These are phyloP conservation scores for Harmothoe impar DNA, from an alignment of 2,888 invertebrate genomes.

Conservation along the genomic window DNA sequence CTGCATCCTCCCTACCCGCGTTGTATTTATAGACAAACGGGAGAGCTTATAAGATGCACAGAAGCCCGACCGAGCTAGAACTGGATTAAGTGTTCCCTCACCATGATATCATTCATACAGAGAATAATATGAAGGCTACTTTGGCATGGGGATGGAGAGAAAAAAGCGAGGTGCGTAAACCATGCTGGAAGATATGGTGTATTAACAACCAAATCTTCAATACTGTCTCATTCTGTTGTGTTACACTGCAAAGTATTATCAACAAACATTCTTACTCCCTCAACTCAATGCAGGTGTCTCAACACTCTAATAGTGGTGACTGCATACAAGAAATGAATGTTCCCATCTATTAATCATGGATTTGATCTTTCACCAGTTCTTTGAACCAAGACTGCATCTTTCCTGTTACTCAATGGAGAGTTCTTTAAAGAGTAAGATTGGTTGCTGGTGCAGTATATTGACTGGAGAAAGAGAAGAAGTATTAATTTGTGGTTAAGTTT, in stretches of 20 bases:
- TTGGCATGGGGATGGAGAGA: not conserved
- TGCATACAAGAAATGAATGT: slow-evolving; percentile 4
- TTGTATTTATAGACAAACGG: not conserved
- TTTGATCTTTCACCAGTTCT: too few species aligned
- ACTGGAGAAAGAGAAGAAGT: too few species aligned
- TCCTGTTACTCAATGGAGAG: too few species aligned
- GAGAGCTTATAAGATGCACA: not conserved
- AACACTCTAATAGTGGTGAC: not conserved
- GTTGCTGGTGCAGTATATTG: too few species aligned
- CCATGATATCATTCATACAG: too few species aligned
- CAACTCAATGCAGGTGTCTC: not conserved
- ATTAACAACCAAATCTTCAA: not conserved
- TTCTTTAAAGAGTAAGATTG: too few species aligned
- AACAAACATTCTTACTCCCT: not conserved
- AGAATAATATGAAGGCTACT: not conserved
- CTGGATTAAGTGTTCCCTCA: not conserved
- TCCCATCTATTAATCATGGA: not conserved
- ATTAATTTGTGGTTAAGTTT: too few species aligned
- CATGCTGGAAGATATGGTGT: too few species aligned
- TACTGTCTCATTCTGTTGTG: slow-evolving; percentile 11
- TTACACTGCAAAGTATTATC: not conserved
- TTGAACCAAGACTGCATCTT: too few species aligned
- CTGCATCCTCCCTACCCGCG: not conserved
- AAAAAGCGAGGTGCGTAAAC: too few species aligned
- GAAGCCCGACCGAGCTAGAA: not conserved